These are phyloP conservation scores for Dolichoris vasculosae DNA, from an alignment of 1,140 invertebrate genomes.

Conservation along the genomic window DNA sequence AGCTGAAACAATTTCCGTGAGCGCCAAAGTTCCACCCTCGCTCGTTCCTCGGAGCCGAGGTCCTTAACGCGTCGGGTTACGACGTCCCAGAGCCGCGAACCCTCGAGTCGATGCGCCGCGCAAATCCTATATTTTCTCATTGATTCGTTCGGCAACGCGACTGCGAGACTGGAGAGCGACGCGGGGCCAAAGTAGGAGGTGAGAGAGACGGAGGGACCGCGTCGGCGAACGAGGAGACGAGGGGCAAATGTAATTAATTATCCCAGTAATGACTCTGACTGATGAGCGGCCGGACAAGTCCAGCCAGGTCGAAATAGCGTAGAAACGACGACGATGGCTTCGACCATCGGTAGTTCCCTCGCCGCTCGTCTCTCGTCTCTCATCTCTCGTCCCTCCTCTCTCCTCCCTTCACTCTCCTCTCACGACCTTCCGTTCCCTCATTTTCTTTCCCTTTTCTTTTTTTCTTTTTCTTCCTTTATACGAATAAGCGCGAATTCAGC, in stretches of 20 bases:
- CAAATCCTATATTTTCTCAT: constrained; percentile 71
- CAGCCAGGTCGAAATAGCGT: constrained; percentile 72
- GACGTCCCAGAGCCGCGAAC: background rate
- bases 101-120: constrained; percentile 53
- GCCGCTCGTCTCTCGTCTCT: background rate
- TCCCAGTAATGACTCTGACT: constrained; percentile 76
- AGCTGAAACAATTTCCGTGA: constrained; percentile 40
- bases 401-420: background rate
- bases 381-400: background rate
- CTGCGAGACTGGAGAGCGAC: constrained; percentile 21
- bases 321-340: constrained; percentile 61
- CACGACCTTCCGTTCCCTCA: background rate
- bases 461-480: constrained; percentile 30
- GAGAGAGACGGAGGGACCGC: constrained; percentile 59
- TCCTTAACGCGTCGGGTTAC: background rate
- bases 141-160: constrained; percentile 62
- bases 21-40: background rate
- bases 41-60: background rate
- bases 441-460: no score
- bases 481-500: constrained; percentile 36
- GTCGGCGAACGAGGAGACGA: constrained; percentile 64
- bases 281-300: constrained; percentile 75
- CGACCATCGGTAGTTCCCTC: background rate
- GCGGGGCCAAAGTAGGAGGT: constrained; percentile 52
- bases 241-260: constrained; percentile 76